Conservation (phyloP, 2,113 vertebrate species). For the Eudyptes chrysolophus region DNA sequence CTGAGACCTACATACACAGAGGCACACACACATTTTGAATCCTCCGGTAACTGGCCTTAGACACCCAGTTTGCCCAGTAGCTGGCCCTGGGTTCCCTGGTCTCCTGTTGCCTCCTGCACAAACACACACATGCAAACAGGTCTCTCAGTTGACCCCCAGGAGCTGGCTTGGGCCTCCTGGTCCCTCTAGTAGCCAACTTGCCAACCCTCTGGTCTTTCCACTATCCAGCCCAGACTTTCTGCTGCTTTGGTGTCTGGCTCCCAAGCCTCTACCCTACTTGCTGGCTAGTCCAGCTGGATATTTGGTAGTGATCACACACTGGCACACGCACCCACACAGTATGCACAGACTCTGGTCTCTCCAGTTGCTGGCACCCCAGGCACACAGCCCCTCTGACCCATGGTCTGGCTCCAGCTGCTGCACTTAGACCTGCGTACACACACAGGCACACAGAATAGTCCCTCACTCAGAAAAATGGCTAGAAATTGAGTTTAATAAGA, state of each 20-base stretch:
- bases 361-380: background rate
- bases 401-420: background rate
- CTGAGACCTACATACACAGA: background rate
- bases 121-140: background rate
- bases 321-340: background rate
- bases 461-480: background rate
- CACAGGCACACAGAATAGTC: background rate
- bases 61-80: background rate
- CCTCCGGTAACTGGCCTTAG: background rate
- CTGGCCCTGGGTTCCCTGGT: background rate
- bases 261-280: background rate
- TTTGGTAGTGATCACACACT: background rate
- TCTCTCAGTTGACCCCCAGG: background rate
- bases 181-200: background rate
- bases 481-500: background rate
- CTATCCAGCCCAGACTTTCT: background rate
- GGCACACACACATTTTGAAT: background rate
- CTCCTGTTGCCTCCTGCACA: background rate
- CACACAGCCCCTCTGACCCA: background rate
- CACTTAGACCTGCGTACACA: background rate
- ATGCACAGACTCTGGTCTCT: background rate
- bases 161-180: background rate
- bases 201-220: background rate
- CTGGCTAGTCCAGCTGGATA: background rate
- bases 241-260: background rate